Conservation (phyloP, 2,888 invertebrate genomes). For the Drosophila rellima region DNA sequence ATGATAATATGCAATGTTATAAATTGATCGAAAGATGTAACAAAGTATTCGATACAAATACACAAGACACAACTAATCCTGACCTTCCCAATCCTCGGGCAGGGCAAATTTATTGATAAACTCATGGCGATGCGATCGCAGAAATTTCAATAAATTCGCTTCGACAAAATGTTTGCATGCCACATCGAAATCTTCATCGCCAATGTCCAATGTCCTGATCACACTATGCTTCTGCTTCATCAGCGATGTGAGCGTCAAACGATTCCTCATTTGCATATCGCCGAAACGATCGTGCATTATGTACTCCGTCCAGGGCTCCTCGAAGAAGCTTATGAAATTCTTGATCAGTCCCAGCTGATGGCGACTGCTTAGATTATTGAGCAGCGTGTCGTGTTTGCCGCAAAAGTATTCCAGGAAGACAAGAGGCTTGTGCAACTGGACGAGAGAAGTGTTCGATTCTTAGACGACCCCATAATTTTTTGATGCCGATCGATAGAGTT, state of each 20-base stretch:
- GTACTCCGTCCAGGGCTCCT: conserved; percentile 73
- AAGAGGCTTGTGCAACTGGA: conserved; percentile 18
- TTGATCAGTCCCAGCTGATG: conserved; percentile 63
- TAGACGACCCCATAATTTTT: too few relatives aligned
- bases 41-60: conserved; percentile 58
- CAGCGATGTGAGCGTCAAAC: conserved; percentile 28
- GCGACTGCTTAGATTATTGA: conserved; percentile 72
- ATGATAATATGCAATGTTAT: conserved; percentile 48
- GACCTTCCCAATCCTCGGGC: conserved; percentile 68
- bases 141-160: conserved; percentile 64
- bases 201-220: conserved; percentile 25
- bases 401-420: conserved; percentile 76
- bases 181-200: conserved; percentile 22
- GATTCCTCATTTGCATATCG: conserved; percentile 56
- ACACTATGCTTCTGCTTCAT: conserved; percentile 24
- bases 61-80: conserved; percentile 14
- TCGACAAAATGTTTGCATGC: conserved; percentile 57
- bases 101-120: conserved; percentile 70
- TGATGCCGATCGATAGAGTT: too few relatives aligned
- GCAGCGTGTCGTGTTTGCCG: conserved; percentile 75
- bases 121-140: conserved; percentile 69
- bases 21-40: conserved; percentile 33
- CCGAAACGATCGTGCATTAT: conserved; percentile 78
- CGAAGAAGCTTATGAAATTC: conserved; percentile 71
- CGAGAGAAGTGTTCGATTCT: too few relatives aligned